Evolutionary conservation across 2,888 invertebrate genomes (phyloP).

Genomic region (Drosophila prolongata): DNA sequence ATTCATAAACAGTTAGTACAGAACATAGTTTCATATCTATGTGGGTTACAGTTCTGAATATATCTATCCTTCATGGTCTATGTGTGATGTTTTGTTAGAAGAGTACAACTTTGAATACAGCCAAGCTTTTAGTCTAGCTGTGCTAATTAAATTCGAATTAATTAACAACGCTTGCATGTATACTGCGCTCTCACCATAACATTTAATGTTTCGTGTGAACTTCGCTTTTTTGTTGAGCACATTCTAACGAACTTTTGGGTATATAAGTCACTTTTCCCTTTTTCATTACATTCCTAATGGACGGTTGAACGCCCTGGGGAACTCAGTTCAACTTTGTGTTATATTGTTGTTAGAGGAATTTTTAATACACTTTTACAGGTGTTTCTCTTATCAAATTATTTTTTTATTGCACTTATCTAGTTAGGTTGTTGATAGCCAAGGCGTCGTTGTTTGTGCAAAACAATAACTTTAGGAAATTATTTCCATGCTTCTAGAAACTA

Average conservation of each 20-base stretch:
- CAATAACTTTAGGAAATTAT: not conserved
- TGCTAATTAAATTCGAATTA: constrained; percentile 36
- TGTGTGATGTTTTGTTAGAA: constrained; percentile 1
- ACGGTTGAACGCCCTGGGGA: not conserved
- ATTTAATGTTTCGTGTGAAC: constrained; percentile 9
- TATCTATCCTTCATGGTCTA: not conserved
- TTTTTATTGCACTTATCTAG: constrained; percentile 2
- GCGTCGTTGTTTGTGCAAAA: not conserved
- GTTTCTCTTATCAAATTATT: constrained; percentile 8
- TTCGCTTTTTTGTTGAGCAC: constrained; percentile 1
- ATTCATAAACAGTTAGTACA: not conserved
- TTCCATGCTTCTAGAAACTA: not conserved
- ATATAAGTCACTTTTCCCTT: not conserved
- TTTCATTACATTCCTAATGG: constrained; percentile 1
- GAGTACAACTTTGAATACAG: not conserved
- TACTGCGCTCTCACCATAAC: constrained; percentile 7
- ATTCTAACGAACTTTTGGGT: constrained; percentile 8
- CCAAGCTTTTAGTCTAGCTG: constrained; percentile 24
- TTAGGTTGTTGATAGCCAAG: not conserved
- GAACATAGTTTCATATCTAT: not conserved
- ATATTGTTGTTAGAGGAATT: not conserved
- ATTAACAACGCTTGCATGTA: constrained; percentile 12
- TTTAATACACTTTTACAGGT: not conserved
- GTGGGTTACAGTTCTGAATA: not conserved
- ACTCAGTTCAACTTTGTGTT: not conserved